These are phyloP conservation scores for Lampris megalopsis DNA, from an alignment of 2,113 vertebrate species.

Conservation along the genomic window DNA sequence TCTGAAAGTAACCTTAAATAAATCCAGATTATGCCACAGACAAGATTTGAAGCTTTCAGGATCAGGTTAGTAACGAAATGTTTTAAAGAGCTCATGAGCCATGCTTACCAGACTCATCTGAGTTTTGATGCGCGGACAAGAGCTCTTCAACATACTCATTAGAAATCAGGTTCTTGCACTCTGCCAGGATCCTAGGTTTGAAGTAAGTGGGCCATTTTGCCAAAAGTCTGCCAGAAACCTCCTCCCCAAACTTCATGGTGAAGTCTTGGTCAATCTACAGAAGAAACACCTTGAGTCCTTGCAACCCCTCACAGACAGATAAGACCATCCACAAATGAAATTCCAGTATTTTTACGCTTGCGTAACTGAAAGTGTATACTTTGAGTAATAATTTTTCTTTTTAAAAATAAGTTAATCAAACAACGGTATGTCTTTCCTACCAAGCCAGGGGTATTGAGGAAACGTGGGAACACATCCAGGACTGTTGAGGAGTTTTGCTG, in stretches of 20 bases:
- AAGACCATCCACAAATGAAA: conserved; percentile 10
- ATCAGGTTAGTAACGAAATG: neutral
- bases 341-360: conserved; percentile 16
- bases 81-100: neutral
- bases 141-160: conserved; percentile 13
- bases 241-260: neutral
- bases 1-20: neutral
- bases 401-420: neutral
- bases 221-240: neutral
- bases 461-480: conserved; percentile 22
- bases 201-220: conserved; percentile 19
- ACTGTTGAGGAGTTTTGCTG: conserved; percentile 16
- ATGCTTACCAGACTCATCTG: neutral
- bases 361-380: neutral
- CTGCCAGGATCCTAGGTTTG: conserved; percentile 18
- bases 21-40: conserved; percentile 1
- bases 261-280: neutral
- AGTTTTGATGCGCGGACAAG: neutral
- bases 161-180: conserved; percentile 19
- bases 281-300: neutral
- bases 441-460: conserved; percentile 17
- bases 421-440: neutral
- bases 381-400: neutral
- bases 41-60: neutral
- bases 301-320: neutral